Evolutionary conservation across 2,113 vertebrate species (phyloP).

Genomic region (Ceuthmochares aereus): DNA sequence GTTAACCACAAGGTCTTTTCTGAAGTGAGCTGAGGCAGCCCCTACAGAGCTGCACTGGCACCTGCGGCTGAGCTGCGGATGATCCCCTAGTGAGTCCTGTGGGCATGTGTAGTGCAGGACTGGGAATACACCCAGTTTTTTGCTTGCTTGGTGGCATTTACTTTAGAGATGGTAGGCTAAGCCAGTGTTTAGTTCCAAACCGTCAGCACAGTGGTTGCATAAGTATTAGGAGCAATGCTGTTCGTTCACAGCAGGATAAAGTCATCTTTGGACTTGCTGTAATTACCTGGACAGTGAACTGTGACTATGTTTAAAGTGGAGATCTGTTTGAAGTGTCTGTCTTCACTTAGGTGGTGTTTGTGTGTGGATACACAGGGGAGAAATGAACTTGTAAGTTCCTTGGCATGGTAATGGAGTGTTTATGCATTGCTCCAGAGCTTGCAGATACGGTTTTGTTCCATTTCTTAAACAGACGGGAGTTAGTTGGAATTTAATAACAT

Average conservation of each 20-base stretch:
- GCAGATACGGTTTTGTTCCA: background rate
- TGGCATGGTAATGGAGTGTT: background rate
- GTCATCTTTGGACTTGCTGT: background rate
- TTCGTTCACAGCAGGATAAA: background rate
- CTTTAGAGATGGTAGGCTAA: background rate
- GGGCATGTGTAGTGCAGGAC: background rate
- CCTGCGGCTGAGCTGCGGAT: background rate
- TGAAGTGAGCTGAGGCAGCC: background rate
- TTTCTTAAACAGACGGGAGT: background rate
- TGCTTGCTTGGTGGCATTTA: background rate
- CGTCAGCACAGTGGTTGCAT: background rate
- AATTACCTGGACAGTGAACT: background rate
- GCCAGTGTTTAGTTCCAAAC: background rate
- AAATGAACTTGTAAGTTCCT: background rate
- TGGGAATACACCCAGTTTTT: background rate
- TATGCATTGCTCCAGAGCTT: background rate
- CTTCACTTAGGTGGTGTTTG: background rate
- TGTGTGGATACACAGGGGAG: background rate
- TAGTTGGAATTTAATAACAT: slow-evolving; percentile 31
- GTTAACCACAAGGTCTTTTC: rapidly evolving
- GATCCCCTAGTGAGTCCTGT: background rate
- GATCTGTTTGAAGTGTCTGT: background rate
- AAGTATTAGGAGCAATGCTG: background rate
- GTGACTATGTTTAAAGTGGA: background rate
- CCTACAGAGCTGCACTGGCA: background rate